phyloP scores from a whole-genome alignment of 64 coral and sea anemone genomes.

The Actinia equina region DNA sequence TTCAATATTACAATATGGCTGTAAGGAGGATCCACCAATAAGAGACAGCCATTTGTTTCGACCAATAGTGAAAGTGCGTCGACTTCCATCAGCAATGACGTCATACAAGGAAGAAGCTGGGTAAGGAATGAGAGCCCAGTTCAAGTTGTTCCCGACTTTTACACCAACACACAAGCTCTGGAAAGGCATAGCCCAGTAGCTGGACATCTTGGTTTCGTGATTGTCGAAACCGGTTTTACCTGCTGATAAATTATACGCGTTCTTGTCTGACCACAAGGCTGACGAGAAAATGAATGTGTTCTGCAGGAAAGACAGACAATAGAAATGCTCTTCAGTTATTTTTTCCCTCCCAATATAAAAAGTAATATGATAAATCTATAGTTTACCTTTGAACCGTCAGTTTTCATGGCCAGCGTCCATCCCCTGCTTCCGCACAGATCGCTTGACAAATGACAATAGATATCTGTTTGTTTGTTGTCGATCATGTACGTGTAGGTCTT shows the following conservation, averaged over 20 bases:
- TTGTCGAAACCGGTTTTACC: conserved; percentile 54
- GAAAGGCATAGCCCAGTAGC: conserved; percentile 71
- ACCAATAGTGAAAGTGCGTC: not conserved
- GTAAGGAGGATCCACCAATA: conserved; percentile 36
- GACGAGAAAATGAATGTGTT: conserved; percentile 34
- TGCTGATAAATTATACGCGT: conserved; percentile 35
- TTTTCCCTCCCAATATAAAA: too few relatives aligned
- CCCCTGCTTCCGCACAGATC: conserved; percentile 16
- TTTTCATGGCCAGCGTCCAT: conserved; percentile 35
- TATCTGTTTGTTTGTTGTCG: not conserved
- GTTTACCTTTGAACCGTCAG: conserved; percentile 12
- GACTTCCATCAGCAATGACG: not conserved
- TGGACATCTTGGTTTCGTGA: conserved; percentile 60
- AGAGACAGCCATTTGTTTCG: conserved; percentile 43
- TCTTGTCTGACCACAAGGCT: conserved; percentile 49
- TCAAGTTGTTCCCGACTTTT: conserved; percentile 21
- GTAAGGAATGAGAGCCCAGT: conserved; percentile 14
- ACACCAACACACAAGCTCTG: conserved; percentile 61
- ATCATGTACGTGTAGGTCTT: conserved; percentile 3
- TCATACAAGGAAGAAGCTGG: conserved; percentile 28
- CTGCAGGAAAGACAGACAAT: not conserved
- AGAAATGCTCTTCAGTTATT: too few relatives aligned
- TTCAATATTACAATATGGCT: not conserved
- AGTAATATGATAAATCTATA: not conserved
- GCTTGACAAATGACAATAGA: conserved; percentile 23